Percentiles rank a stretch among this genome's conserved stretches.
Conservation (phyloP, 1,140 invertebrate species). For the Leguminivora glycinivorella region DNA sequence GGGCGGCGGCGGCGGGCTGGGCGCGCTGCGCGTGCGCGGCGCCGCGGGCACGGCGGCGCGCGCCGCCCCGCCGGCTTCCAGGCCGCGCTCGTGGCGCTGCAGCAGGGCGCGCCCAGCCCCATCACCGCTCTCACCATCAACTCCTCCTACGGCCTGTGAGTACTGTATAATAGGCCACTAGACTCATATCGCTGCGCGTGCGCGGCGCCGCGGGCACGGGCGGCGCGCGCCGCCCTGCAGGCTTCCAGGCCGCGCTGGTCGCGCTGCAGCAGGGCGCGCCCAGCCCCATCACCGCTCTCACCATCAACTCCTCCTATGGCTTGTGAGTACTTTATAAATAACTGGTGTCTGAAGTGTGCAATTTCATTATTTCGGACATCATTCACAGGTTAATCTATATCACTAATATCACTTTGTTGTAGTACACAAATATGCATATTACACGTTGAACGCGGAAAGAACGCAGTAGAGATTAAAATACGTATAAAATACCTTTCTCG, state of each 20-base stretch:
- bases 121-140: conserved; percentile 93
- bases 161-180: conserved; percentile 62
- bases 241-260: conserved; percentile 97
- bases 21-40: conserved; percentile 41
- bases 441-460: no score
- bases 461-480: no score
- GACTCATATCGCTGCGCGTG: no score
- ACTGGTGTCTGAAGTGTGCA: no score
- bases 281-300: conserved; percentile 85
- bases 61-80: conserved; percentile 93
- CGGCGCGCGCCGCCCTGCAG: conserved; percentile 83
- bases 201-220: conserved; percentile 60
- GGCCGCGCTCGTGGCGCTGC: conserved; percentile 94
- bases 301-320: conserved; percentile 97
- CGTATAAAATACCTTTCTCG: no score
- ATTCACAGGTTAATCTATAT: no score
- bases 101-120: conserved; percentile 66
- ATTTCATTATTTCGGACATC: no score
- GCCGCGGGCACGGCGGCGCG: conserved; percentile 57
- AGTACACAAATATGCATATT: no score
- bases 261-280: conserved; percentile 83
- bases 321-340: conserved; percentile 85
- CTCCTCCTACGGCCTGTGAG: conserved; percentile 97
- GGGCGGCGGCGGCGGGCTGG: conserved; percentile 30
- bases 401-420: no score